Conservation (phyloP, 2,888 invertebrate species). For the Agrotis puta region DNA sequence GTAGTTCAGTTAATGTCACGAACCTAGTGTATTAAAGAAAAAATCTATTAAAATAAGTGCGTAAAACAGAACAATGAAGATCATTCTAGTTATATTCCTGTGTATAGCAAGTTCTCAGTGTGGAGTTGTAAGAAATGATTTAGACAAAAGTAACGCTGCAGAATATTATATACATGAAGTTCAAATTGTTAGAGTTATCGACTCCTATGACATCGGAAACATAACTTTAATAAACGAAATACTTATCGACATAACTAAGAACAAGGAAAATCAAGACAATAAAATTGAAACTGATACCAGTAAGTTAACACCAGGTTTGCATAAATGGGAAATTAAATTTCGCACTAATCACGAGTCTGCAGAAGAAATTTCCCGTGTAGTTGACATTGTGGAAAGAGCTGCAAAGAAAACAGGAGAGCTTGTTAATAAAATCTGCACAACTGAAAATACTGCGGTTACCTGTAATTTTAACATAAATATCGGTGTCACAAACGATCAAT, state of each 20-base stretch:
- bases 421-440: background rate
- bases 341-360: background rate
- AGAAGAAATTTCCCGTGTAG: background rate
- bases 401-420: constrained; percentile 13
- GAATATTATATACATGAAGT: background rate
- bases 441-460: background rate
- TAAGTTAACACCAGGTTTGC: constrained; percentile 7
- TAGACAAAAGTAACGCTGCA: background rate
- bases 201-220: background rate
- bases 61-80: constrained; percentile 23
- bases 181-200: background rate
- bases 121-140: constrained; percentile 29
- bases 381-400: background rate
- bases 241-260: constrained; percentile 6
- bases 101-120: constrained; percentile 18
- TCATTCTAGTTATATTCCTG: constrained; percentile 11
- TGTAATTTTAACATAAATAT: background rate
- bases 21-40: background rate
- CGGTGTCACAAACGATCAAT: background rate
- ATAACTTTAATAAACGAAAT: background rate
- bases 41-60: background rate
- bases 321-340: constrained; percentile 32
- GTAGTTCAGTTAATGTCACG: background rate
- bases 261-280: background rate
- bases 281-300: background rate